Conservation (phyloP, 1,140 invertebrate genomes). For the Asobara japonica region DNA sequence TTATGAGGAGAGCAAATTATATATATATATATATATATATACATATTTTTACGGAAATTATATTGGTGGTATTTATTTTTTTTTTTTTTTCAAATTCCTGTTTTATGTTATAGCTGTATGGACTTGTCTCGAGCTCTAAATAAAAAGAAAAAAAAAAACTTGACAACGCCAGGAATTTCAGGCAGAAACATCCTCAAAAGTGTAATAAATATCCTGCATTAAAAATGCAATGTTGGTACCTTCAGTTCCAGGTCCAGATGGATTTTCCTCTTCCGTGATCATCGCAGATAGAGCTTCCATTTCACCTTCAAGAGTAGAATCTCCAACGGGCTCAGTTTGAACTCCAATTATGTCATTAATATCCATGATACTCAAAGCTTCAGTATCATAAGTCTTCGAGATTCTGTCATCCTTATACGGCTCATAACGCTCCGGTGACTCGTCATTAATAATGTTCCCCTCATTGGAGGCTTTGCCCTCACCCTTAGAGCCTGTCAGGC, state of each 20-base stretch:
- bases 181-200: too few relatives aligned
- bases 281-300: slow-evolving; percentile 61
- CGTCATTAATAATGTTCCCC: slow-evolving; percentile 29
- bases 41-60: too few relatives aligned
- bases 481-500: slow-evolving; percentile 53
- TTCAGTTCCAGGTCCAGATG: not conserved
- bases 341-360: slow-evolving; percentile 55
- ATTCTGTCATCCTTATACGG: slow-evolving; percentile 50
- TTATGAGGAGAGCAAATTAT: too few relatives aligned
- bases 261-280: slow-evolving; percentile 53
- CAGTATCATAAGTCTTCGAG: slow-evolving; percentile 49
- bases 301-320: slow-evolving; percentile 61
- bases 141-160: too few relatives aligned
- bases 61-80: too few relatives aligned
- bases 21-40: too few relatives aligned
- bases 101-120: too few relatives aligned
- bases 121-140: too few relatives aligned
- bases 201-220: too few relatives aligned
- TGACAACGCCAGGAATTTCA: too few relatives aligned
- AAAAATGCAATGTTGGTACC: too few relatives aligned
- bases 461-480: slow-evolving; percentile 42
- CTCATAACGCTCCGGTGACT: slow-evolving; percentile 41
- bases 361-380: slow-evolving; percentile 55
- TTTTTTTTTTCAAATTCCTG: too few relatives aligned
- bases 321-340: slow-evolving; percentile 50